A percentile compares a stretch with the other conserved stretches of the same genome.
Evolutionary conservation across 1,140 invertebrate genomes (phyloP).

Genomic region (Drosophila nebulosa): DNA sequence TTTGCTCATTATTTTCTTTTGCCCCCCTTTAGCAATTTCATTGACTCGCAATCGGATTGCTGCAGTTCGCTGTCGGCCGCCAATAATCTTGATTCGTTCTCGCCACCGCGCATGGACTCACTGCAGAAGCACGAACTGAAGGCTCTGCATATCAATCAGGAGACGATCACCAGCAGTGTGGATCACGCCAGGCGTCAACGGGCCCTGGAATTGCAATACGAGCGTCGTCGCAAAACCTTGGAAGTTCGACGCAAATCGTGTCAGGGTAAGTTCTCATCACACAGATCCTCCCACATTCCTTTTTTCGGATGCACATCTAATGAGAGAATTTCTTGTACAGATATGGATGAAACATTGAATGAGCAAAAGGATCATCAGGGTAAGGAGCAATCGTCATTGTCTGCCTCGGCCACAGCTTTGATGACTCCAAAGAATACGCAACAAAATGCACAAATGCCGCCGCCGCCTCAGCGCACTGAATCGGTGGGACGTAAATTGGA

Average conservation of each 20-base stretch:
- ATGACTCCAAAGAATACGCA: constrained; percentile 60
- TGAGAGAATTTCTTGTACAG: constrained; percentile 22
- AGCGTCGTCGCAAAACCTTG: constrained; percentile 76
- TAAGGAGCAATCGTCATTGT: constrained; percentile 45
- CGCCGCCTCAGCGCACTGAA: constrained; percentile 31
- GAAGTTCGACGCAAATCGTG: constrained; percentile 78
- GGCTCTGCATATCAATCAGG: constrained; percentile 65
- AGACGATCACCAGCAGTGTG: constrained; percentile 71
- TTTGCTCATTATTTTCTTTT: constrained; percentile 12
- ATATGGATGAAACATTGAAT: constrained; percentile 52
- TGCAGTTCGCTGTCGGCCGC: constrained; percentile 88
- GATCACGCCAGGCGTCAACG: constrained; percentile 76
- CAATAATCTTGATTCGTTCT: constrained; percentile 84
- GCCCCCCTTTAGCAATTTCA: constrained; percentile 83
- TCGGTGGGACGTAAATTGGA: constrained; percentile 73
- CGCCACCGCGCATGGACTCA: constrained; percentile 80
- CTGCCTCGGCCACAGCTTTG: constrained; percentile 64
- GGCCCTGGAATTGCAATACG: constrained; percentile 74
- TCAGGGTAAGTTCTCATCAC: constrained; percentile 63
- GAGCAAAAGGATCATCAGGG: constrained; percentile 24
- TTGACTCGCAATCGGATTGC: constrained; percentile 93
- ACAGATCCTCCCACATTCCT: neutral
- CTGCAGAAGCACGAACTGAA: constrained; percentile 71
- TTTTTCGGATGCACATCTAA: no score
- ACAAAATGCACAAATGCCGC: constrained; percentile 6